Percentiles rank a stretch among this genome's conserved stretches.
phyloP scores from a whole-genome alignment of 2,888 invertebrate genomes.

The Caenorhabditis virilis region DNA sequence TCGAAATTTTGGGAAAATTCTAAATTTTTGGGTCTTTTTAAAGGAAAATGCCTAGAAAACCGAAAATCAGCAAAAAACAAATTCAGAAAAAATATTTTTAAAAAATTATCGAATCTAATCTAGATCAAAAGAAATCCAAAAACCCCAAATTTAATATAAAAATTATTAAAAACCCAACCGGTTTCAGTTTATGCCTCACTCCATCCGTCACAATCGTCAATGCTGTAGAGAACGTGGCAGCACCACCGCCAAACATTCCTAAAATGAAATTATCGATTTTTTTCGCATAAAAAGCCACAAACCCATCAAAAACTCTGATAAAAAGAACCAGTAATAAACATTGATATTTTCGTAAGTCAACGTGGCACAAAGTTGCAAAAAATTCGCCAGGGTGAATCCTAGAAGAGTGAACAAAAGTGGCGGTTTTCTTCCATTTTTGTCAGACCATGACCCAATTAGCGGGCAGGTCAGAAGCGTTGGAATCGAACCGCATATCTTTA shows the following conservation, averaged over 20 bases:
- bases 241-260: slow-evolving; percentile 48
- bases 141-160: slow-evolving; percentile 1
- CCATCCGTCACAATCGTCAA: slow-evolving; percentile 62
- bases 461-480: slow-evolving; percentile 54
- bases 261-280: too few species aligned
- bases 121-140: background rate
- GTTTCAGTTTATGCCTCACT: slow-evolving; percentile 48
- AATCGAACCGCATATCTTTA: slow-evolving; percentile 49
- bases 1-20: background rate
- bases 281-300: too few species aligned
- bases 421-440: slow-evolving; percentile 48
- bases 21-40: background rate
- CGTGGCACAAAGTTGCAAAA: slow-evolving; percentile 45
- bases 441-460: slow-evolving; percentile 60
- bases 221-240: slow-evolving; percentile 45
- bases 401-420: slow-evolving; percentile 52
- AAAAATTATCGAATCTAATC: too few species aligned
- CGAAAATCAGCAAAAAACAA: too few species aligned
- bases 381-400: slow-evolving; percentile 43
- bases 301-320: slow-evolving; percentile 43
- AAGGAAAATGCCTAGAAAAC: background rate
- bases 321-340: slow-evolving; percentile 54
- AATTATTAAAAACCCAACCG: slow-evolving; percentile 23
- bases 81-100: too few species aligned
- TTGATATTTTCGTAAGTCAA: slow-evolving; percentile 52